Evolutionary conservation across 1,140 invertebrate genomes (phyloP).

Genomic region (Philopotamus ludificatus): DNA sequence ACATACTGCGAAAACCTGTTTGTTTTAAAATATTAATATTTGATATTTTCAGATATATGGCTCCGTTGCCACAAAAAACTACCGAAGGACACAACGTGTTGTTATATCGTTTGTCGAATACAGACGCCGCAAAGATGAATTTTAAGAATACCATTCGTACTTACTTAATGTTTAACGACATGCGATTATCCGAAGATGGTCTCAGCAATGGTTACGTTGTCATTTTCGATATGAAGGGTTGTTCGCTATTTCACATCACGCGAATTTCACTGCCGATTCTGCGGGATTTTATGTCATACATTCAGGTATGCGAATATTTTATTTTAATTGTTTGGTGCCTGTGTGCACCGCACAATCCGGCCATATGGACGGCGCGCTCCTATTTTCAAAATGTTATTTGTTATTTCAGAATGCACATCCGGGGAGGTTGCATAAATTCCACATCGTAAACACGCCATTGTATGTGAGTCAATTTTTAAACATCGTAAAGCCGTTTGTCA

Average conservation of each 20-base stretch:
- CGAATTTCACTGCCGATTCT: constrained; percentile 59
- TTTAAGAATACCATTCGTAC: constrained; percentile 61
- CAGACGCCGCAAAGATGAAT: constrained; percentile 60
- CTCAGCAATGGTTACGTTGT: constrained; percentile 63
- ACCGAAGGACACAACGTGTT: constrained; percentile 62
- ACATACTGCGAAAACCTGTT: no score
- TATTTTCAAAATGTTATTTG: no score
- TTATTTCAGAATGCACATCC: constrained; percentile 60
- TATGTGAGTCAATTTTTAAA: constrained; percentile 64
- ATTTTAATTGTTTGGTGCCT: no score
- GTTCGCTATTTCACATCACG: constrained; percentile 61
- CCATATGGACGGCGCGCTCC: no score
- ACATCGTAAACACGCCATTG: constrained; percentile 60
- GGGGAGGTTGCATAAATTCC: constrained; percentile 59
- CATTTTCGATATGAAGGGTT: constrained; percentile 67
- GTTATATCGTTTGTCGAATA: constrained; percentile 59
- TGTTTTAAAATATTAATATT: no score
- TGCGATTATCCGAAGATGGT: constrained; percentile 61
- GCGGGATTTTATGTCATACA: constrained; percentile 63
- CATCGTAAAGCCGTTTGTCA: constrained; percentile 59
- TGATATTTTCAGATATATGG: constrained; percentile 55
- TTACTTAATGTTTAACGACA: constrained; percentile 67
- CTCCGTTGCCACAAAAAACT: constrained; percentile 56
- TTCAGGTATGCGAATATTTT: no score
- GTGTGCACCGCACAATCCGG: no score